Percentiles rank a stretch among this genome's conserved stretches.
Evolutionary conservation across 2,888 invertebrate genomes (phyloP).

Genomic region (Abrostola triplasia): DNA sequence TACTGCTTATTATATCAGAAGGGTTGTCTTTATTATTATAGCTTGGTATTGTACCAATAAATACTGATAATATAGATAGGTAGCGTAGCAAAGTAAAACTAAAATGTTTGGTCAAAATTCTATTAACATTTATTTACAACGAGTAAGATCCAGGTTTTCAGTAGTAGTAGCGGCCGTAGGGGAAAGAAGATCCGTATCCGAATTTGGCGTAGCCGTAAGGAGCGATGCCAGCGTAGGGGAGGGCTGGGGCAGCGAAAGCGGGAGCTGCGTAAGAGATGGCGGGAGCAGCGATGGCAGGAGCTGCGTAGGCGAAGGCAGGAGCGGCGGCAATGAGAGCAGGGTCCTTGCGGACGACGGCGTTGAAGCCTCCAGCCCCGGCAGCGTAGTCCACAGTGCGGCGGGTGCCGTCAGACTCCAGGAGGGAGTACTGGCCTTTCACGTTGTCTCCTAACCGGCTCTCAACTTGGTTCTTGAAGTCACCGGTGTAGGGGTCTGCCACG

Average conservation of each 20-base stretch:
- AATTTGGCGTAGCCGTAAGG: constrained; percentile 32
- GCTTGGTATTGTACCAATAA: too few relatives aligned
- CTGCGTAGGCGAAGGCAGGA: constrained; percentile 44
- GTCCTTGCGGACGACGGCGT: constrained; percentile 86
- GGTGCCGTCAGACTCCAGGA: constrained; percentile 85
- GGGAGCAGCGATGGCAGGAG: constrained; percentile 49
- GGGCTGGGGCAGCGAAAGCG: constrained; percentile 11
- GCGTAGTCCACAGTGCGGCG: constrained; percentile 87
- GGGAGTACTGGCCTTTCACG: constrained; percentile 70
- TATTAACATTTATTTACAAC: constrained; percentile 51
- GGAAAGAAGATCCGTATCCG: constrained; percentile 50
- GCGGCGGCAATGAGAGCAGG: constrained; percentile 65
- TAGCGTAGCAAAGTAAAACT: constrained; percentile 10
- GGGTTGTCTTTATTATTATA: too few relatives aligned
- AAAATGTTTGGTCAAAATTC: constrained; percentile 17
- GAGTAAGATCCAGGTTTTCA: constrained; percentile 21
- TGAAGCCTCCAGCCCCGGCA: constrained; percentile 85
- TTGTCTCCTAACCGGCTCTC: constrained; percentile 66
- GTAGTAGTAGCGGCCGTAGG: constrained; percentile 53
- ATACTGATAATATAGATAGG: too few relatives aligned
- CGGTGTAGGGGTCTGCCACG: constrained; percentile 84
- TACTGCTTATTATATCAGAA: too few relatives aligned
- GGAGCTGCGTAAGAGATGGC: constrained; percentile 27
- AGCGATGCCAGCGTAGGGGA: constrained; percentile 11
- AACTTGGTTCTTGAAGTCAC: constrained; percentile 84